Evolutionary conservation across 2,888 invertebrate species (phyloP), one percentile per base, ranked within the genome.

Genomic region (Keiferia lycopersicella): DNA sequence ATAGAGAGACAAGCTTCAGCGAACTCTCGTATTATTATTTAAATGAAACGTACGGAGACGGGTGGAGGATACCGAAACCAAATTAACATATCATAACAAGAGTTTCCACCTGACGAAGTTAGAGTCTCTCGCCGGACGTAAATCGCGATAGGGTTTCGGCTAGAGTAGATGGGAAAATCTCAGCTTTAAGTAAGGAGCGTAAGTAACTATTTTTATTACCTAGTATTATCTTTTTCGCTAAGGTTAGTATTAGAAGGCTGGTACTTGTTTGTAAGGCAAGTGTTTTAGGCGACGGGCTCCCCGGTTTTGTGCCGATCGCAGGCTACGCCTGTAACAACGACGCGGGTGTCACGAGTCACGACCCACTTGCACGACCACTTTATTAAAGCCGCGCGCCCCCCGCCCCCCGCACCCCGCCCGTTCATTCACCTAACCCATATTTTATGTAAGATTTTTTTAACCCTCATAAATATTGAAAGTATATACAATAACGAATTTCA

Each of bases 381-480:
- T 20, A 51, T 6, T 51, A 18, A 22, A 22, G 12, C 22, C 45
- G 22, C 51, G 20, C 51, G 51, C 51, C 51, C 22, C 22, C 10
- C 20, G 51, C 12, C 22, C n/a, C n/a, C n/a, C n/a, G n/a, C n/a
- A n/a, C n/a, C n/a, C n/a, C n/a, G n/a, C n/a, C 22, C 22, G 22
- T 51, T 22, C 51, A 10, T 51, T 51, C 22, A 51, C 51, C 51
- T 51, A 16, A 22, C 51, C 51, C 16, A 51, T 51, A 51, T 51
- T 51, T 51, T 22, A 16, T 51, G 11, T 20, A 22, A 51, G 11
- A 3, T 12, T 51, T 20, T 51, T n/a, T 16, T n/a, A 16, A 45
- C 16, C 11, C n/a, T 16, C 7, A 45, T n/a, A 45, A 45, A 45
- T 6, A 34, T 34, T 8, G 8, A 4, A 4, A 34, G 8, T 10